These are phyloP conservation scores for Ophiothrix spiculata DNA, from an alignment of 35 echinoderm and acorn worm genomes.

Conservation along the genomic window DNA sequence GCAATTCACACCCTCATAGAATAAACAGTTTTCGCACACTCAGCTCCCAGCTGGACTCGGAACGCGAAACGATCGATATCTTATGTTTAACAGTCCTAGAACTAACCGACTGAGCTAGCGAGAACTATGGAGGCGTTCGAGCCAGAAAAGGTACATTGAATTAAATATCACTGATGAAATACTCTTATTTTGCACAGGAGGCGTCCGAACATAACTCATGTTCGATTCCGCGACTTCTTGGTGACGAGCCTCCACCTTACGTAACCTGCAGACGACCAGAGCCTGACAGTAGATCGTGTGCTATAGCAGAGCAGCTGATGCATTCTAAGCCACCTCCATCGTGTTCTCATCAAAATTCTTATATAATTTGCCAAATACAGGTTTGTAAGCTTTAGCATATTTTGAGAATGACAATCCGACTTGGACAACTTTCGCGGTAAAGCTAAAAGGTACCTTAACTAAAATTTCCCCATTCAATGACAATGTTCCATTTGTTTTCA, in stretches of 20 bases:
- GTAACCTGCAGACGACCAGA: constrained; percentile 43
- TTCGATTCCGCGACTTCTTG: neutral
- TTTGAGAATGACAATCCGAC: neutral
- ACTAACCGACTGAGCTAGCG: no score
- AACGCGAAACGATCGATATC: no score
- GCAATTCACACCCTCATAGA: no score
- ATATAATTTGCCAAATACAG: constrained; percentile 61
- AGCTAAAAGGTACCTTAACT: neutral
- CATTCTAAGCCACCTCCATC: constrained; percentile 37
- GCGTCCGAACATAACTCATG: neutral
- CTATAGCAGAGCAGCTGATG: constrained; percentile 48
- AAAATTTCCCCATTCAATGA: neutral
- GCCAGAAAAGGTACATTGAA: no score
- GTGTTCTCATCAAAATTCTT: constrained; percentile 26
- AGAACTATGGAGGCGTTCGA: no score
- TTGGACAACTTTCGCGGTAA: neutral
- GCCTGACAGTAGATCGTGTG: constrained; percentile 53
- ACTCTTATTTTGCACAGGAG: no score
- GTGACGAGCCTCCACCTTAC: neutral
- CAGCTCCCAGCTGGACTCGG: no score
- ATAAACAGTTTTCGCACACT: no score
- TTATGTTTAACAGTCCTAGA: no score
- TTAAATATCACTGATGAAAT: no score
- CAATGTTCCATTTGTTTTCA: neutral
- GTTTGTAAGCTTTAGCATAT: neutral